Evolutionary conservation across 2,888 invertebrate species (phyloP), one percentile per base, ranked within the genome.

Genomic region (Nephrotoma flavescens): DNA sequence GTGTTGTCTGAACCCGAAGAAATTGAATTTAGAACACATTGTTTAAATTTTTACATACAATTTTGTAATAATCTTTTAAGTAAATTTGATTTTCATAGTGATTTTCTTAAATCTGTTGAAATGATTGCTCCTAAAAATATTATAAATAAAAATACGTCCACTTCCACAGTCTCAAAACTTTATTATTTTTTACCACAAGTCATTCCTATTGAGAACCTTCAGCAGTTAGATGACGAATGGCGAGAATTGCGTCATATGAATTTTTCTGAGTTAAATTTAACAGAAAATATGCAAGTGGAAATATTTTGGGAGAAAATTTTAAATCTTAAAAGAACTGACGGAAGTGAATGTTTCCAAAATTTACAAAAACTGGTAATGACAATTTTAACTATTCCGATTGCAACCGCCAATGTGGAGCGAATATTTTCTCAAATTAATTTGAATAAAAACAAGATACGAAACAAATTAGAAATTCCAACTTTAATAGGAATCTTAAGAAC

Each of bases 1-100:
- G 44, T 44, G 9, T 57, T 52, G 19, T 42, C 15, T 11, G 86
- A 86, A 42, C n/a, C 6, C 84, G 57, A 87, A 83, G 86, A 85
- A 86, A 87, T 52, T 12, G 86, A 86, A 42, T 87, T 87, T 87
- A 83, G 86, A 44, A 6, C 6, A 52, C 15, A 87, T 84, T 87
- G 86, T 85, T 86, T 86, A 42, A 86, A 87, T 19, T 87, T 87
- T 87, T 86, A 87, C 86, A 83, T 87, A 41, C 45, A 87, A 83
- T 83, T 87, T 44, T 86, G 87, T 45, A 87, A 86, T 83, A 9
- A 6, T 19, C 19, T 71, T 6, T 4, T 71, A 2, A 71, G 5
- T 15, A 71, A 71, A 71, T 71, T 2, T 41, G 19, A 9, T 87
- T 11, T 71, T 87, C 52, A 87, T 87, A 86, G 19, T 71, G 19